A percentile compares a stretch with the other conserved stretches of the same genome.
Conservation (phyloP, 2,113 vertebrate species). For the human region GRCh38 chr5:160914501-160915000, state of each 20-base stretch:
- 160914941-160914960: not conserved
- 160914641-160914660: not conserved
- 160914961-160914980: not conserved
- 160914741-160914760: not conserved
- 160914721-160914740: not conserved
- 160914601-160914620: not conserved
- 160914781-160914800: not conserved
- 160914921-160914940: not conserved
- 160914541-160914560: not conserved
- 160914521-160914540: not conserved
- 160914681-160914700: not conserved
- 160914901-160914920: too few relatives aligned
- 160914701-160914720: not conserved
- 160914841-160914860: not conserved
- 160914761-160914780: not conserved
- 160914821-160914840: not conserved
- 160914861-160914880: not conserved
- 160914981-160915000: not conserved
- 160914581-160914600: not conserved
- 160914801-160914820: not conserved
- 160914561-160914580: not conserved
- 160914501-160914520: not conserved
- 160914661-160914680: not conserved
- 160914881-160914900: not conserved
- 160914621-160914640: not conserved